Base-by-base conservation (phyloP, 2,113 vertebrate species). In the Hystrix brachyura region DNA sequence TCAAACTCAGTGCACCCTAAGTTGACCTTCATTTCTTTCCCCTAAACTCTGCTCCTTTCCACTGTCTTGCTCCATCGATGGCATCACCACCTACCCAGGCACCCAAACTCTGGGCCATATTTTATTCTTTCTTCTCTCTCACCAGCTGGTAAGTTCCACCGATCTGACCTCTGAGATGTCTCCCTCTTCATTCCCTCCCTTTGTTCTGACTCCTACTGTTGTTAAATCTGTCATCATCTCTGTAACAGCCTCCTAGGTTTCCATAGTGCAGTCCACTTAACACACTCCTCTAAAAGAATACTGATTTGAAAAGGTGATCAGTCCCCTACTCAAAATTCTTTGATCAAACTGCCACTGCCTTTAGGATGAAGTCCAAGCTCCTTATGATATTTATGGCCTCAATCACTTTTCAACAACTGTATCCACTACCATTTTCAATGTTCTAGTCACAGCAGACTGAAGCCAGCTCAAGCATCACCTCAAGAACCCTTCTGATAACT, bases 351-450 rank as follows among this genome's bases (percentile, higher is more conserved):
- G 34, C 74, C 64, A 83, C 0, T 25, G 34, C 53, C 13, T 94
- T 71, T 65, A 87, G 80, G 60, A 91, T 48, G 27, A 87, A 95
- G 32, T 83, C 46, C 43, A 80, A 87, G 53, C 64, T 96, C 62
- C 57, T 80, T 46, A 9, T 3, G 51, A 18, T 57, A 69, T 53
- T 84, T 59, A 80, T 57, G 72, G 85, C 59, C 38, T 25, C 53
- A 86, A 85, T 32, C 15, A 43, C 29, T 80, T 85, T 57, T 32
- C 69, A 67, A 13, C 2, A 34, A n/a, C 7, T 3, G 27, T 38
- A 34, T 10, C 4, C 10, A 46, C 27, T 60, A 59, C 38, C 43
- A 67, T 80, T 81, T 72, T 81, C 51, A 85, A 34, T 51, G 10
- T 71, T 79, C 55, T 80, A 43, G 48, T 59, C 72, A 72, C 18